Conservation (phyloP, 2,797 vertebrate genomes). For the Pangasius mekongensis region DNA sequence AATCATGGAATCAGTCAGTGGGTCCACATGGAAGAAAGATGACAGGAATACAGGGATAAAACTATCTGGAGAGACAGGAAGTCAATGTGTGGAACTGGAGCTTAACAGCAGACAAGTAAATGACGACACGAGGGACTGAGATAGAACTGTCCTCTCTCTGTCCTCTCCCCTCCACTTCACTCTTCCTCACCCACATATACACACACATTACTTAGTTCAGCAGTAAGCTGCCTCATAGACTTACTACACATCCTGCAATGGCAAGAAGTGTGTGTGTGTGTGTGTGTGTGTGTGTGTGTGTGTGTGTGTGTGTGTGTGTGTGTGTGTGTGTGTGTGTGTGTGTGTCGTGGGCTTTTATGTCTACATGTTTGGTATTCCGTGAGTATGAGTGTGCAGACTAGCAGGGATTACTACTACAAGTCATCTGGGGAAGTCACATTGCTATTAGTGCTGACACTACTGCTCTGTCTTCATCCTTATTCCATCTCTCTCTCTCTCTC, state of each 20-base stretch:
- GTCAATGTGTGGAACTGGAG: conserved; percentile 17
- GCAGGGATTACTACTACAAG: conserved; percentile 48
- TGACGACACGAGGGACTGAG: conserved; percentile 48
- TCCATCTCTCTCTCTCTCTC: conserved; percentile 42
- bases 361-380: neutral
- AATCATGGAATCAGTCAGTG: neutral
- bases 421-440: conserved; percentile 37
- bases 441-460: conserved; percentile 42
- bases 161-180: neutral
- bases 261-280: neutral
- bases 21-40: neutral
- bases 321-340: too few relatives aligned
- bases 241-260: conserved; percentile 2
- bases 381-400: conserved; percentile 46
- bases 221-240: conserved; percentile 18
- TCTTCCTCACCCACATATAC: conserved; percentile 8
- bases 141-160: too few relatives aligned
- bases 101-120: conserved; percentile 37
- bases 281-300: neutral
- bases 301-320: too few relatives aligned
- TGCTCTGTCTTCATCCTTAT: conserved; percentile 24
- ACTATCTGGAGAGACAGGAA: conserved; percentile 31
- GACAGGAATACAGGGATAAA: conserved; percentile 33
- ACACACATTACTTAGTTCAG: conserved; percentile 4
- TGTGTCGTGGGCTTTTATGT: conserved; percentile 26